Conservation (phyloP, 2,797 vertebrate species). For the Mastacembelus armatus region DNA sequence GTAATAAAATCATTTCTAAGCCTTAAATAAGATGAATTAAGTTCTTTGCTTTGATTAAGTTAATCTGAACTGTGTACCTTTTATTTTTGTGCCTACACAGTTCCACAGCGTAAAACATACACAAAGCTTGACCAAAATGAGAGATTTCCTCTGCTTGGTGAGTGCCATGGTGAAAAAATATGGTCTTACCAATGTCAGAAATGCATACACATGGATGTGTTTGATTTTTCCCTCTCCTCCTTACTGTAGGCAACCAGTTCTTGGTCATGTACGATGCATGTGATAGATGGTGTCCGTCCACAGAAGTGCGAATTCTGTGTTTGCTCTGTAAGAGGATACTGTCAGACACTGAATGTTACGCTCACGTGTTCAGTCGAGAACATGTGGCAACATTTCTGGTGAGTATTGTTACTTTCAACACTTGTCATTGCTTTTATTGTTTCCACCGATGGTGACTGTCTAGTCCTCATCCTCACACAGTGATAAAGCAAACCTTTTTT, state of each 20-base stretch:
- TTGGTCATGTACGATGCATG: constrained; percentile 37
- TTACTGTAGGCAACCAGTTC: constrained; percentile 65
- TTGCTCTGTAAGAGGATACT: constrained; percentile 69
- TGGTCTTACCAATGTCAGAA: not conserved
- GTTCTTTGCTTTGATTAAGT: not conserved
- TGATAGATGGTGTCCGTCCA: fast-evolving
- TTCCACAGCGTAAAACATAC: constrained; percentile 37
- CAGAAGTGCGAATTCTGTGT: constrained; percentile 51
- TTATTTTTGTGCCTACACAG: constrained; percentile 36
- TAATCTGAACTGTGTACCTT: not conserved
- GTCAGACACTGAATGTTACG: not conserved
- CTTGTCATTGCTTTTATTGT: constrained; percentile 4
- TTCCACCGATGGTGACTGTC: not conserved
- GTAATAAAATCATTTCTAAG: not conserved
- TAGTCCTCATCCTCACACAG: not conserved
- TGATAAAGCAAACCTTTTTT: too few species aligned
- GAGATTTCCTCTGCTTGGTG: constrained; percentile 70
- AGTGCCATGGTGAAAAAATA: constrained; percentile 17
- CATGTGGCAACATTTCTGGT: constrained; percentile 70
- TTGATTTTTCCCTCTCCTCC: not conserved
- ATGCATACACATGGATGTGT: not conserved
- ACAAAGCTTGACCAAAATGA: constrained; percentile 32
- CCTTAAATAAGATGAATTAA: not conserved
- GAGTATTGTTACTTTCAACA: constrained; percentile 21
- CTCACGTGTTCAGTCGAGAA: constrained; percentile 63